Percentiles rank a stretch among this genome's conserved stretches.
Evolutionary conservation across 2,113 vertebrate species (phyloP).

Genomic region (Andinoacara biseriatus): DNA sequence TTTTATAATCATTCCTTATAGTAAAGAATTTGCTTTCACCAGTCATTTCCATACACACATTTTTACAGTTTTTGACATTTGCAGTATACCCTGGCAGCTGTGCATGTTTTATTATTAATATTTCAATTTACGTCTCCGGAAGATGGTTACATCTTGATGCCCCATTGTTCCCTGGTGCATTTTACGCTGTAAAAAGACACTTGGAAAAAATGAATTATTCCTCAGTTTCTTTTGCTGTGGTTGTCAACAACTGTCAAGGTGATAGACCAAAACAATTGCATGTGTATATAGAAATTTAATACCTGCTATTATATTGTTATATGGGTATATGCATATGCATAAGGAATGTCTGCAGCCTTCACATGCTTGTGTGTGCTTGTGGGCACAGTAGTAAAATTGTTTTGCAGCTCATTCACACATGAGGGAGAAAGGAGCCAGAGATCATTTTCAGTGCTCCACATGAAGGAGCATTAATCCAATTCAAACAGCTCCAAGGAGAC

Average conservation of each 20-base stretch:
- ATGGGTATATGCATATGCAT: conserved; percentile 12
- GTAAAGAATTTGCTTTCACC: neutral
- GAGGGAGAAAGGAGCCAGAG: conserved; percentile 31
- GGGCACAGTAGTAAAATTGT: conserved; percentile 31
- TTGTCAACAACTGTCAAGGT: conserved; percentile 10
- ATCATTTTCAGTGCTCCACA: conserved; percentile 62
- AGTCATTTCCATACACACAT: neutral
- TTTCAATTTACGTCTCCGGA: conserved; percentile 23
- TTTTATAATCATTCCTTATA: neutral
- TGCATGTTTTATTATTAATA: conserved; percentile 58
- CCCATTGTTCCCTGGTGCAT: conserved; percentile 3
- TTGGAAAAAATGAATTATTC: conserved; percentile 21
- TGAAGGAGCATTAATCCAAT: conserved; percentile 70
- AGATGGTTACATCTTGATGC: conserved; percentile 12
- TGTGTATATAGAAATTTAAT: neutral
- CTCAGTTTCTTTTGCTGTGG: conserved; percentile 4
- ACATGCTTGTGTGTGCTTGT: conserved; percentile 26
- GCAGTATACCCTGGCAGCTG: conserved; percentile 22
- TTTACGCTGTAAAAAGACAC: neutral
- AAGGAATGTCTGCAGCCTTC: conserved; percentile 7
- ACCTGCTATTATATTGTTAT: conserved; percentile 7
- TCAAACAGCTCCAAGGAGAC: conserved; percentile 67
- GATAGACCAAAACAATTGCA: neutral
- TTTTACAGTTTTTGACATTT: conserved; percentile 27
- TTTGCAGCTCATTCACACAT: conserved; percentile 52